A percentile compares a stretch with the other conserved stretches of the same genome.
phyloP scores from a whole-genome alignment of 2,797 vertebrate genomes.

The Coilia nasus region DNA sequence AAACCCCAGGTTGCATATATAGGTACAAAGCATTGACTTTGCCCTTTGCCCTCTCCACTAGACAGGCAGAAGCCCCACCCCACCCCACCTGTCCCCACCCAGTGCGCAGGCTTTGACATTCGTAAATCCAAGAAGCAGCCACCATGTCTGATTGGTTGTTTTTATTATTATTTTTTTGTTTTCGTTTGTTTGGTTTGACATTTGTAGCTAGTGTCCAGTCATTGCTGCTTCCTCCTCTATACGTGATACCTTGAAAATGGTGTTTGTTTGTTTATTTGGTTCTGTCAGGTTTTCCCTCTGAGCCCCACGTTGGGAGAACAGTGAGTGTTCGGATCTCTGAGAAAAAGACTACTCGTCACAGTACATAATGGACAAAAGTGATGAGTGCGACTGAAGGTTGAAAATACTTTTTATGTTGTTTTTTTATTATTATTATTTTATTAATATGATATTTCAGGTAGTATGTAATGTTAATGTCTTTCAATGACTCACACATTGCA shows the following conservation, averaged over 20 bases:
- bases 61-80: not conserved
- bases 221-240: slow-evolving; percentile 64
- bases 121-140: slow-evolving; percentile 8
- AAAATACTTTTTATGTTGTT: slow-evolving; percentile 43
- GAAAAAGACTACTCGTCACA: slow-evolving; percentile 1
- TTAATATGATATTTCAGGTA: slow-evolving; percentile 42
- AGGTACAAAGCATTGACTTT: not conserved
- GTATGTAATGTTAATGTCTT: slow-evolving; percentile 59
- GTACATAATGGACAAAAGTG: slow-evolving; percentile 19
- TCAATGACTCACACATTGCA: slow-evolving; percentile 49
- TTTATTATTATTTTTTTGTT: not conserved
- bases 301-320: not conserved
- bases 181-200: slow-evolving; percentile 41
- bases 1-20: not conserved
- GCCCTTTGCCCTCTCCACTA: not conserved
- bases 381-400: slow-evolving; percentile 27
- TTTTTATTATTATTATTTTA: slow-evolving; percentile 31
- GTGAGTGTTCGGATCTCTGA: not conserved
- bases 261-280: not conserved
- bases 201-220: slow-evolving; percentile 69
- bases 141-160: not conserved
- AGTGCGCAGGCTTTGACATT: not conserved
- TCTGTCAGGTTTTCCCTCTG: not conserved
- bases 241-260: slow-evolving; percentile 20
- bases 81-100: no score